These are phyloP conservation scores for Megamerina dolium DNA, from an alignment of 2,888 invertebrate genomes.

Conservation along the genomic window DNA sequence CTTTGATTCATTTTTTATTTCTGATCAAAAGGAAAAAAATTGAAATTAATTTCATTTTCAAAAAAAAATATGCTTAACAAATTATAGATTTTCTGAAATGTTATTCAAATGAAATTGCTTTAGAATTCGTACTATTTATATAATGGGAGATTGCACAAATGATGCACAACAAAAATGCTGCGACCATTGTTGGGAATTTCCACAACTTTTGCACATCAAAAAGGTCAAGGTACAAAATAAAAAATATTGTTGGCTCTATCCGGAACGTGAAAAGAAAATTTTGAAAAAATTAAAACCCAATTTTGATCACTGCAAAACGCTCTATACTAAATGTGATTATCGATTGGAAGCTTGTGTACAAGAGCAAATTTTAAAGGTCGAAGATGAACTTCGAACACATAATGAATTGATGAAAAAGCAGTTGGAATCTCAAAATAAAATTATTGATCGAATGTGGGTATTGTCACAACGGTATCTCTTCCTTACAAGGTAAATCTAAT, in stretches of 20 bases:
- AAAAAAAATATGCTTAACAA: too few species aligned
- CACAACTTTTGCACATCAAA: not conserved
- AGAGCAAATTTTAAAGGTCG: slow-evolving; percentile 28
- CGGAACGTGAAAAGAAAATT: slow-evolving; percentile 3
- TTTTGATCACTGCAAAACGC: slow-evolving; percentile 24
- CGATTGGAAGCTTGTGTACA: slow-evolving; percentile 31
- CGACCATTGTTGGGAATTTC: slow-evolving; percentile 11
- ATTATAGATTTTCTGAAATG: too few species aligned
- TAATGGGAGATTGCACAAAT: too few species aligned
- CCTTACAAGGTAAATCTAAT: slow-evolving; percentile 16
- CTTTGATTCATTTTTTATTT: too few species aligned
- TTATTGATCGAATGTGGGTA: slow-evolving; percentile 18
- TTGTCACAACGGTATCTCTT: slow-evolving; percentile 19
- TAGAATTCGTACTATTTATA: too few species aligned
- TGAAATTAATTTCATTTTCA: too few species aligned
- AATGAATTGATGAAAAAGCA: slow-evolving; percentile 16
- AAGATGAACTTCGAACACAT: slow-evolving; percentile 19
- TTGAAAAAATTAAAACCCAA: slow-evolving; percentile 6
- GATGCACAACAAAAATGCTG: too few species aligned
- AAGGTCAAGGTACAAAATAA: slow-evolving; percentile 10
- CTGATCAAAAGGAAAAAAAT: too few species aligned
- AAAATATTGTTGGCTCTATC: slow-evolving; percentile 15
- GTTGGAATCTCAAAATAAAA: slow-evolving; percentile 15
- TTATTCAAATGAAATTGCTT: too few species aligned
- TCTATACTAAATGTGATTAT: slow-evolving; percentile 32